A percentile compares a stretch with the other conserved stretches of the same genome.
Evolutionary conservation across 2,113 vertebrate species (phyloP).

Genomic region (Pterocles gutturalis): DNA sequence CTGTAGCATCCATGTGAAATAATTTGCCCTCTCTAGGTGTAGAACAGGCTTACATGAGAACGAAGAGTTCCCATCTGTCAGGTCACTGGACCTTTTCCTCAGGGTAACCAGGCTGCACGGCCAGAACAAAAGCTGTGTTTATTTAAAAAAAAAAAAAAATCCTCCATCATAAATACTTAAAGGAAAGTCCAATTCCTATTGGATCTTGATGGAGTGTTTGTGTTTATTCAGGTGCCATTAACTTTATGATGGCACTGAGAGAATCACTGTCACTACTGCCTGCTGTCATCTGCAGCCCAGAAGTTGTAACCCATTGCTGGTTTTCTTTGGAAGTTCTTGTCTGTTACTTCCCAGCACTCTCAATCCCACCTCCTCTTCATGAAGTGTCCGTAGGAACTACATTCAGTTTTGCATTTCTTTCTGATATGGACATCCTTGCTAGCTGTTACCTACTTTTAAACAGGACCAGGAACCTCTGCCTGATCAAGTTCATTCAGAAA

Average conservation of each 20-base stretch:
- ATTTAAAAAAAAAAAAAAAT: neutral
- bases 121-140: neutral
- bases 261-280: neutral
- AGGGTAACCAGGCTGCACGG: neutral
- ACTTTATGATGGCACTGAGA: neutral
- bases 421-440: neutral
- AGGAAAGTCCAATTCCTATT: neutral
- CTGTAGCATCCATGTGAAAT: neutral
- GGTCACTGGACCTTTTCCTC: neutral
- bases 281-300: neutral
- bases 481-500: neutral
- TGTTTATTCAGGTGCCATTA: neutral
- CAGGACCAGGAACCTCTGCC: neutral
- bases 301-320: neutral
- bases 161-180: neutral
- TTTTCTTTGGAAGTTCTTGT: neutral
- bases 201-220: neutral
- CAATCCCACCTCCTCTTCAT: neutral
- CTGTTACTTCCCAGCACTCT: neutral
- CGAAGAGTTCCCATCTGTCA: neutral
- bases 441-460: neutral
- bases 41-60: neutral
- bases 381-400: neutral
- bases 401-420: neutral
- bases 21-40: neutral